A percentile compares a stretch with the other conserved stretches of the same genome.
Evolutionary conservation across 2,888 invertebrate species (phyloP).

Genomic region (Ormyrus thymus): DNA sequence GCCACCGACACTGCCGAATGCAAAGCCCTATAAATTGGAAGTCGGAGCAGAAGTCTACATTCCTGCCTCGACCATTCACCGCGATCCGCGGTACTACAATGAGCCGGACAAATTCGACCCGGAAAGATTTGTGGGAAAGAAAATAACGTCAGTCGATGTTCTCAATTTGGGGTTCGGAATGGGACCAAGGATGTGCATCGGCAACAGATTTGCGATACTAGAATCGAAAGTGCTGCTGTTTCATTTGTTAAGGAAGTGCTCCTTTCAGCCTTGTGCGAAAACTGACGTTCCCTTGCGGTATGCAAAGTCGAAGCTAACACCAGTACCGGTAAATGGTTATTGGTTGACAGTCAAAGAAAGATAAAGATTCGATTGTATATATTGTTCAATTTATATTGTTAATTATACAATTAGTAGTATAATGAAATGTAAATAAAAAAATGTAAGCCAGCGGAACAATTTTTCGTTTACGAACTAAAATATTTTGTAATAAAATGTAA

Average conservation of each 20-base stretch:
- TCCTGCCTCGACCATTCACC: slow-evolving; percentile 69
- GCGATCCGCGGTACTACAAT: slow-evolving; percentile 68
- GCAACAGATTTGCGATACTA: slow-evolving; percentile 73
- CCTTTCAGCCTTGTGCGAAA: slow-evolving; percentile 68
- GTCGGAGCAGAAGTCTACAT: slow-evolving; percentile 66
- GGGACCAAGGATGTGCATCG: slow-evolving; percentile 66
- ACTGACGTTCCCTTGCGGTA: slow-evolving; percentile 72
- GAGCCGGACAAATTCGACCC: slow-evolving; percentile 73
- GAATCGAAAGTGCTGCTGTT: slow-evolving; percentile 63
- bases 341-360: slow-evolving; percentile 10
- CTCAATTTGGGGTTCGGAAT: slow-evolving; percentile 63
- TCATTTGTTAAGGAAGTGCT: slow-evolving; percentile 60
- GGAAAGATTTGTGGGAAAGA: slow-evolving; percentile 64
- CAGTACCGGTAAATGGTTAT: slow-evolving; percentile 6
- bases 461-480: too few species aligned
- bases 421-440: too few species aligned
- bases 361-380: too few species aligned
- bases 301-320: not conserved
- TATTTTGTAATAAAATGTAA: too few species aligned
- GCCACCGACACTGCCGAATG: slow-evolving; percentile 66
- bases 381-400: too few species aligned
- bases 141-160: slow-evolving; percentile 41
- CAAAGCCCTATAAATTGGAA: slow-evolving; percentile 63
- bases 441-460: too few species aligned
- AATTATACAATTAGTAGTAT: too few species aligned